Evolutionary conservation across 2,888 invertebrate species (phyloP), one percentile per base, ranked within the genome.

Genomic region (Synergus itoensis): DNA sequence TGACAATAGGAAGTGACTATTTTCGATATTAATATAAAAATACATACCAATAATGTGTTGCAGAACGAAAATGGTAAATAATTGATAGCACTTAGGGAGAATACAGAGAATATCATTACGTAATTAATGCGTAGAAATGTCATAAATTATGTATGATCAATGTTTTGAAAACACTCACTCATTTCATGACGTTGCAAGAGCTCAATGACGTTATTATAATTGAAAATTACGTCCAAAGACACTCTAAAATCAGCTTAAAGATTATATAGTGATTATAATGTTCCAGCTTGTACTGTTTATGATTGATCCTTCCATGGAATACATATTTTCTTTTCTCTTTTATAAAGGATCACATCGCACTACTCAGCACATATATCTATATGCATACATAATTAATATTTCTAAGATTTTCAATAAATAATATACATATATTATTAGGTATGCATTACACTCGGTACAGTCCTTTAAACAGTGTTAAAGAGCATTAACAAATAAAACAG

Each of bases 131-230:
- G 60, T 18, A 40, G 48, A 73, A n/a, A 21, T 21, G 69, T 60
- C 7, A 69, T 67, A 48, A 69, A 62, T 63, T 78, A 60, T 73
- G 53, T 63, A 78, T 63, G 73, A 36, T 12, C 43, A 48, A 28
- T 63, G 16, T 63, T 78, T 78, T 78, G 28, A 73, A 65, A 77
- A 60, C 60, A 78, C 78, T 69, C 75, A 78, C 78, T 78, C 63
- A 78, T 73, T 73, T 78, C 40, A 63, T 78, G 78, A 73, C 63
- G 48, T 36, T 62, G 77, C 64, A 77, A 21, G 62, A 60, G 41
- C 73, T 40, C 21, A 67, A 48, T 69, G 18, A 12, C 60, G 53
- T n/a, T 53, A 21, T 60, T 18, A 21, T 21, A 60, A 60, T 21
- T 60, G 21, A 60, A 21, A 60, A 60, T 60, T n/a, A n/a, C 53